These are phyloP conservation scores for Agrotis segetum DNA, from an alignment of 2,888 invertebrate genomes.

Conservation along the genomic window DNA sequence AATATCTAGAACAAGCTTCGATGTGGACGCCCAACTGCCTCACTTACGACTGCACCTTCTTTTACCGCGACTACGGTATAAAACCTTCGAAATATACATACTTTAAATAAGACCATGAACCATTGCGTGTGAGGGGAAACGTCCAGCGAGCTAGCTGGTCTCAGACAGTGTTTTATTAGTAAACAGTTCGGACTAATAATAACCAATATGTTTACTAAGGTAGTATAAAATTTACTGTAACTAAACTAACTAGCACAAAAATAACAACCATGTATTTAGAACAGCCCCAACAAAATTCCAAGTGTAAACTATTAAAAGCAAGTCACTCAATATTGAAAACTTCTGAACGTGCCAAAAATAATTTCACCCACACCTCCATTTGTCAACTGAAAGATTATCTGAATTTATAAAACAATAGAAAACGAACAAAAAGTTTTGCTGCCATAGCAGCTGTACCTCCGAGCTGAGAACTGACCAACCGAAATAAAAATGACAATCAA, in stretches of 20 bases:
- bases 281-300: slow-evolving; percentile 23
- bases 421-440: slow-evolving; percentile 14
- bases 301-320: slow-evolving; percentile 31
- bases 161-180: slow-evolving; percentile 38
- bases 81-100: slow-evolving; percentile 12
- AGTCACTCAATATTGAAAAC: slow-evolving; percentile 51
- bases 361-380: slow-evolving; percentile 53
- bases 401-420: slow-evolving; percentile 38
- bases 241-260: slow-evolving; percentile 27
- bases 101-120: slow-evolving; percentile 34
- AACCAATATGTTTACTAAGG: slow-evolving; percentile 35
- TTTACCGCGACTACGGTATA: not conserved
- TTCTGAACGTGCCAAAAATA: slow-evolving; percentile 53
- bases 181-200: slow-evolving; percentile 45
- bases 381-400: slow-evolving; percentile 49
- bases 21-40: slow-evolving; percentile 16
- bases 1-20: slow-evolving; percentile 38
- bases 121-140: slow-evolving; percentile 39
- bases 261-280: slow-evolving; percentile 10
- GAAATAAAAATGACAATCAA: slow-evolving; percentile 31
- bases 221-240: slow-evolving; percentile 2
- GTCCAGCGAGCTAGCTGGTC: slow-evolving; percentile 26
- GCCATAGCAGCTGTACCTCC: slow-evolving; percentile 4
- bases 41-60: slow-evolving; percentile 35
- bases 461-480: slow-evolving; percentile 20